Conservation (phyloP, 1,140 invertebrate genomes). For the Psilanteris sp. region DNA sequence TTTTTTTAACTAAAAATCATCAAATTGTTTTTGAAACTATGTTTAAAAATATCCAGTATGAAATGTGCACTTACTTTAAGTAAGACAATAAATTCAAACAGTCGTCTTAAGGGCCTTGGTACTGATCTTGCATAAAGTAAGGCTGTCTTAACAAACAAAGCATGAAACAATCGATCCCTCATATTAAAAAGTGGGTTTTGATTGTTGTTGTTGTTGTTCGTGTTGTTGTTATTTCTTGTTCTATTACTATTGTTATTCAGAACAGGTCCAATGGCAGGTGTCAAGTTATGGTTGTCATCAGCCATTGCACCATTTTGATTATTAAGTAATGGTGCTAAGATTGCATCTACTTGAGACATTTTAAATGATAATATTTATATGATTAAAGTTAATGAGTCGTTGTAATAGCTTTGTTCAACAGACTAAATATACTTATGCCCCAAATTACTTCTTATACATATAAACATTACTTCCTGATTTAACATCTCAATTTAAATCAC, state of each 20-base stretch:
- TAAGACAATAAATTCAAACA: constrained; percentile 95
- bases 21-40: too few relatives aligned
- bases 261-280: constrained; percentile 68
- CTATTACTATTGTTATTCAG: constrained; percentile 68
- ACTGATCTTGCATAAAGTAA: constrained; percentile 93
- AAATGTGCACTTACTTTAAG: constrained; percentile 88
- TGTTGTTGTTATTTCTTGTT: constrained; percentile 62
- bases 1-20: too few relatives aligned
- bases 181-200: constrained; percentile 90
- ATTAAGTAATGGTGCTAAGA: constrained; percentile 64
- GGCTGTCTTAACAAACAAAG: constrained; percentile 94
- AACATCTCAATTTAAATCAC: constrained; percentile 49
- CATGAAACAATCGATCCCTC: constrained; percentile 96
- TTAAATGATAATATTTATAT: constrained; percentile 23
- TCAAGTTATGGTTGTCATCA: constrained; percentile 73
- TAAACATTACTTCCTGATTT: constrained; percentile 18
- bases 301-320: constrained; percentile 70
- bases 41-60: too few relatives aligned
- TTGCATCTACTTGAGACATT: constrained; percentile 71
- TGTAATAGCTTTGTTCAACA: neutral
- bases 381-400: constrained; percentile 2
- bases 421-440: constrained; percentile 20
- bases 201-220: constrained; percentile 73
- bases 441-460: constrained; percentile 12
- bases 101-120: constrained; percentile 90